These are phyloP conservation scores for Thryonomys swinderianus DNA, from an alignment of 2,113 vertebrate genomes.

Conservation along the genomic window DNA sequence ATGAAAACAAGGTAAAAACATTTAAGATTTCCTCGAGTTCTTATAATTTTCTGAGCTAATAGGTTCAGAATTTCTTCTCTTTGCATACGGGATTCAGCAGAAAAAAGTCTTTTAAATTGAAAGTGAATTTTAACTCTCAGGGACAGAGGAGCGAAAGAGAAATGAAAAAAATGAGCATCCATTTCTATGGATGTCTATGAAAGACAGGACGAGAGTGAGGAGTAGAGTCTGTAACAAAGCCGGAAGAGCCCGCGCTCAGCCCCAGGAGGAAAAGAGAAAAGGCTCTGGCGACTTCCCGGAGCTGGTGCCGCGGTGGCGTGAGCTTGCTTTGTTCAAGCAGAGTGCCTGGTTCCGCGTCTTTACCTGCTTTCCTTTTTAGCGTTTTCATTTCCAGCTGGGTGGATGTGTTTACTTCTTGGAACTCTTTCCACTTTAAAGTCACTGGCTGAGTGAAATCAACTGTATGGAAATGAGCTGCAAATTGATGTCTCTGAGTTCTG, in stretches of 20 bases:
- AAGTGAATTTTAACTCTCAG: neutral
- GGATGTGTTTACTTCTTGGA: neutral
- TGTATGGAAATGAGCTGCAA: constrained; percentile 34
- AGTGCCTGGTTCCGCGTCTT: neutral
- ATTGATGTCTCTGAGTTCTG: constrained; percentile 40
- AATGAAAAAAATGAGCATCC: neutral
- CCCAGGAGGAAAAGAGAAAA: neutral
- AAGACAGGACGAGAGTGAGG: neutral
- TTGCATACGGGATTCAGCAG: neutral
- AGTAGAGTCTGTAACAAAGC: neutral
- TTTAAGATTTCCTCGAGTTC: neutral
- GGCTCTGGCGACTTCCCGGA: neutral
- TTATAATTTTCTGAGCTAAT: neutral
- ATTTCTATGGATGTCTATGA: no score
- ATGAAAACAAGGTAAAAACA: neutral
- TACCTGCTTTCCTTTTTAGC: neutral
- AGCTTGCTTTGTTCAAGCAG: neutral
- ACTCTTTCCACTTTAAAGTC: constrained; percentile 40
- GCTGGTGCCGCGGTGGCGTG: neutral
- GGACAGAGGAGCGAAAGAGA: neutral
- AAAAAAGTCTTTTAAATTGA: neutral
- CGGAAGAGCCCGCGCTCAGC: neutral
- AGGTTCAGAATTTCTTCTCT: neutral
- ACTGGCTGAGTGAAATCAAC: constrained; percentile 3
- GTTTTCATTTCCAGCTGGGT: neutral